Evolutionary conservation across 2,888 invertebrate species (phyloP), one percentile per base, ranked within the genome.

Genomic region (Drosophila niveifrons): DNA sequence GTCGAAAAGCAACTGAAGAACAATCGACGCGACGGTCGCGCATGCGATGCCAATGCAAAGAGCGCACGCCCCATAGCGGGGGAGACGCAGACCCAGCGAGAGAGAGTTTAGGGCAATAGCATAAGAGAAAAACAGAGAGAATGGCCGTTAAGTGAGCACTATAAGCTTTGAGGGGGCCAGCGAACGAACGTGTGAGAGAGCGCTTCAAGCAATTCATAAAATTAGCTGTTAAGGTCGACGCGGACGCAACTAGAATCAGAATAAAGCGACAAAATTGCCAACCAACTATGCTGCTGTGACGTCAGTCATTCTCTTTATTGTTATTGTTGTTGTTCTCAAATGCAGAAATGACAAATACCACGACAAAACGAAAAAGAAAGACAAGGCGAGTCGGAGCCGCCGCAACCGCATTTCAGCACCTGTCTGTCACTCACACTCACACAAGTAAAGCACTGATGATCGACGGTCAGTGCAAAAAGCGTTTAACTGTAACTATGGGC

Each of bases 31-130:
- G 66, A 69, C 72, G 66, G 85, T 36, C 66, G 85, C 85, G 89
- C 89, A 82, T 89, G 85, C 89, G 85, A 88, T 66, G 74, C 80
- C 82, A 69, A 57, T 50, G 52, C 56, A 13, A 28, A 59, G 44
- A 52, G 46, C 13, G 15, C n/a, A 28, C 23, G 10, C 31, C 10
- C 13, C 34, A 28, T 29, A 18, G 57, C 29, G 17, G 56, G 58
- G 31, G 51, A 59, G 62, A 39, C 13, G 4, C 46, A 11, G 9
- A 18, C 31, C 6, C 36, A 36, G n/a, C 7, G 31, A 41, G 31
- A 48, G 52, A 44, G 53, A 41, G 65, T 10, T 9, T 31, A 31
- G 10, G 31, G 28, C 28, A n/a, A n/a, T n/a, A n/a, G 23, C 31
- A 10, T 10, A 10, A 13, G 56, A 52, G 59, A 50, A 23, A 31